Evolutionary conservation across 2,797 vertebrate genomes (phyloP).

Genomic region (Trichosurus vulpecula): DNA sequence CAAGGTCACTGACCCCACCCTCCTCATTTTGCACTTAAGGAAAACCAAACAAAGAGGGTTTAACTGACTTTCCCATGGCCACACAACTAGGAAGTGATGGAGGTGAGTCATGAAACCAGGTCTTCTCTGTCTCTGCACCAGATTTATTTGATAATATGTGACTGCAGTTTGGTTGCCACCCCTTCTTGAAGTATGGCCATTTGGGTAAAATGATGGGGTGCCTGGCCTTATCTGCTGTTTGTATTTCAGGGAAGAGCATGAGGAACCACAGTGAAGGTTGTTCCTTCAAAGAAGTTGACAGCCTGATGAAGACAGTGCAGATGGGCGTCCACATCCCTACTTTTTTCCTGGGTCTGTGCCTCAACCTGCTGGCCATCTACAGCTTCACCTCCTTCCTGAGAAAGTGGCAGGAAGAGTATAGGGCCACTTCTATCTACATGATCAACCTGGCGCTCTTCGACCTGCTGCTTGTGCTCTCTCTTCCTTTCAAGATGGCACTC

Average conservation of each 20-base stretch:
- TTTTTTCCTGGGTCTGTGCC: constrained; percentile 87
- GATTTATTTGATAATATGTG: background rate
- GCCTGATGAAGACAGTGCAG: constrained; percentile 81
- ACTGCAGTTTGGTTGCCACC: background rate
- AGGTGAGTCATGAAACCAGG: background rate
- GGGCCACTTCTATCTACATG: constrained; percentile 92
- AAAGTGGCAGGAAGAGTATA: constrained; percentile 81
- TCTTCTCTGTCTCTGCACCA: background rate
- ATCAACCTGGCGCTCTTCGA: constrained; percentile 91
- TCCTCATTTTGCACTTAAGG: background rate
- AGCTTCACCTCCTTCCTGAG: constrained; percentile 86
- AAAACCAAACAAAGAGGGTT: background rate
- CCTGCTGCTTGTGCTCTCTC: constrained; percentile 89
- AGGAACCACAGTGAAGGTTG: constrained; percentile 80
- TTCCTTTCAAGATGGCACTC: constrained; percentile 90
- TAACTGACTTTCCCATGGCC: background rate
- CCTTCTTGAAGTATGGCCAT: background rate
- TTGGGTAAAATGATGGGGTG: background rate
- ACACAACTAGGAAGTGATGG: background rate
- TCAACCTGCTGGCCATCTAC: constrained; percentile 87
- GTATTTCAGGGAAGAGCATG: constrained; percentile 76
- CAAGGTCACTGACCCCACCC: background rate
- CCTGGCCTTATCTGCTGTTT: background rate
- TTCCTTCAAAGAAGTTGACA: constrained; percentile 76
- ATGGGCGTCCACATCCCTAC: constrained; percentile 89